Evolutionary conservation across 2,888 invertebrate genomes (phyloP), one percentile per base, ranked within the genome.

Genomic region (Scaptomyza flava): DNA sequence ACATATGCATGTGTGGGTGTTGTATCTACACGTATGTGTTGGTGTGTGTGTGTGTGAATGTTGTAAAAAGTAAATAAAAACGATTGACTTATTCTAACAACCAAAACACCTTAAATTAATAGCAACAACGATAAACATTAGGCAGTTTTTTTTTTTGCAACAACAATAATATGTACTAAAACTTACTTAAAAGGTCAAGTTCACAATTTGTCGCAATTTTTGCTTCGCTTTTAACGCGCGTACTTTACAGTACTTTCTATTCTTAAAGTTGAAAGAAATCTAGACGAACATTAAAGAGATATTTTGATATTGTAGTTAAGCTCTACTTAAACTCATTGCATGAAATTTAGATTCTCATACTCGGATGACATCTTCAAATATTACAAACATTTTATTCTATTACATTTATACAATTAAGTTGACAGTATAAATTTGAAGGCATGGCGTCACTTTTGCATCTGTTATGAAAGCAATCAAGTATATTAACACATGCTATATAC

Each of bases 161-260:
- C 58, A 45, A 54, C 57, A 59, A 62, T 41, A 76, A 71, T 17
- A 46, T 34, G n/a, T n/a, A 11, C 27, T 41, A 6, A 36, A n/a
- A 34, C 36, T 17, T n/a, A n/a, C n/a, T 27, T 53, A 14, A 57
- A 41, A 14, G 79, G 79, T 47, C 85, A 80, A 85, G 79, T 79
- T 81, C 67, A 79, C 47, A 68, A 58, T 20, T 58, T 48, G 31
- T 42, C 11, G 7, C 41, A 48, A 43, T 61, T 3, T 36, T 47
- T 38, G 27, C 5, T 33, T 23, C 14, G 4, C 23, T 23, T 23
- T 23, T 23, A 23, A n/a, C n/a, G n/a, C n/a, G n/a, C n/a, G n/a
- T n/a, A n/a, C n/a, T 23, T 23, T 23, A 23, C 23, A 23, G 23
- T 23, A 23, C 2, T 23, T 23, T 23, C 23, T 23, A 23, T 23